Base-by-base conservation (phyloP, 1,140 invertebrate species). In the Agrypnia vestita region DNA sequence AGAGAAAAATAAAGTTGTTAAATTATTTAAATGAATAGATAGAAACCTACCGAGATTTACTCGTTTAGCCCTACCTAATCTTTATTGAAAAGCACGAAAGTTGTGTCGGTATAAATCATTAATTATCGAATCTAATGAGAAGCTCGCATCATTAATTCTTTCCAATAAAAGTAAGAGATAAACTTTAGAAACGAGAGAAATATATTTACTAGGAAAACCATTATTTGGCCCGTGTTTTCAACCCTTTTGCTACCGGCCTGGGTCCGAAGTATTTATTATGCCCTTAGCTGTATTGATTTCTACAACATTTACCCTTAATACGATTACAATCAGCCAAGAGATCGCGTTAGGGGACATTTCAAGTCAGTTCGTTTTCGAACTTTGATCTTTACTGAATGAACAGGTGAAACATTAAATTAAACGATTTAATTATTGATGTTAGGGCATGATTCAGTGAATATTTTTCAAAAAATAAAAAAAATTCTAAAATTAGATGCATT, bases 241-340 rank as follows among this genome's bases (percentile, higher is more conserved):
- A 69, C 35, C 43, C 35, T 44, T 69, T 69, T 10, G 44, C 64
- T 11, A 12, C 35, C 44, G 44, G 19, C n/a, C 43, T n/a, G 64
- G 19, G 64, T 47, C 64, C 64, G 64, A 69, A 69, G 64, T 69
- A 69, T 69, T 69, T 69, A 69, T 69, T 69, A 69, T 69, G 64
- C 64, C 64, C 12, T 69, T 47, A 17, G 64, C 64, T 47, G 64
- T 69, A 69, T 69, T 49, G 64, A 69, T 69, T 69, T 69, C 44
- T 47, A 49, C 64, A 69, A 69, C 64, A 17, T 69, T 19, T 69
- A 49, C 7, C 64, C 43, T 67, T 67, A 64, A 69, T 47, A 46
- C 43, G 35, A 69, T 69, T 69, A 69, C 64, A 69, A 69, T 69
- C 64, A 69, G n/a, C 49, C n/a, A 13, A 51, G 49, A 51, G 49